Evolutionary conservation across 2,113 vertebrate genomes (phyloP).

Genomic region (Vulpes vulpes): DNA sequence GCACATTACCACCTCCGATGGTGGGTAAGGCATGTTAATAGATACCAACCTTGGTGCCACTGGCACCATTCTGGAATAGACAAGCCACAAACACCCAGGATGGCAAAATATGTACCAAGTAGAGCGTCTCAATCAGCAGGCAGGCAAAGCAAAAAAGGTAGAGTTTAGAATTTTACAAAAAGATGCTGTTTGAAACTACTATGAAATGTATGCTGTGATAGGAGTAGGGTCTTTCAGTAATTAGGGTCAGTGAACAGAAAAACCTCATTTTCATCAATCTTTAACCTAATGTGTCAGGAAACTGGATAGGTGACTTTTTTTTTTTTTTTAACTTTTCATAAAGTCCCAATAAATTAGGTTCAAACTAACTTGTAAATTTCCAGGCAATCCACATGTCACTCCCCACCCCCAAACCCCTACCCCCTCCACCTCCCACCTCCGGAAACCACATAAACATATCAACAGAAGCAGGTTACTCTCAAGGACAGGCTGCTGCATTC

Average conservation of each 20-base stretch:
- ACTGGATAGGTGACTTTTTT: slow-evolving; percentile 68
- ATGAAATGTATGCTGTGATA: neutral
- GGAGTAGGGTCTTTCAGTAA: slow-evolving; percentile 13
- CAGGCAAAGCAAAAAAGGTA: neutral
- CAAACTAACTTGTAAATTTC: slow-evolving; percentile 76
- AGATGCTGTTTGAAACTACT: neutral
- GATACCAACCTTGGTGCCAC: neutral
- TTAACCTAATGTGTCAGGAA: slow-evolving; percentile 74
- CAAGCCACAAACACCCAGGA: neutral
- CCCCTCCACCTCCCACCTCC: slow-evolving; percentile 42
- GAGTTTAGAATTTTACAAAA: neutral
- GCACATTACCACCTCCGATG: fast-evolving
- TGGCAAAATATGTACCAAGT: neutral
- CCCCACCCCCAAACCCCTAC: neutral
- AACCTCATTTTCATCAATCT: slow-evolving; percentile 71
- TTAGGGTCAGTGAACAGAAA: slow-evolving; percentile 55
- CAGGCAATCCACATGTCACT: slow-evolving; percentile 68
- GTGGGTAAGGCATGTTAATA: neutral
- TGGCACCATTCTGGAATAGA: neutral
- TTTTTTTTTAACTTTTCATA: slow-evolving; percentile 75
- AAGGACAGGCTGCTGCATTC: slow-evolving; percentile 75
- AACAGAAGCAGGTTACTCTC: slow-evolving; percentile 79
- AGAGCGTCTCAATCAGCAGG: neutral
- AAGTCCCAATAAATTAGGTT: slow-evolving; percentile 80
- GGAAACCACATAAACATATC: slow-evolving; percentile 78